Base-by-base conservation (phyloP, 2,888 invertebrate genomes). In the Sceliomorpha sp. region DNA sequence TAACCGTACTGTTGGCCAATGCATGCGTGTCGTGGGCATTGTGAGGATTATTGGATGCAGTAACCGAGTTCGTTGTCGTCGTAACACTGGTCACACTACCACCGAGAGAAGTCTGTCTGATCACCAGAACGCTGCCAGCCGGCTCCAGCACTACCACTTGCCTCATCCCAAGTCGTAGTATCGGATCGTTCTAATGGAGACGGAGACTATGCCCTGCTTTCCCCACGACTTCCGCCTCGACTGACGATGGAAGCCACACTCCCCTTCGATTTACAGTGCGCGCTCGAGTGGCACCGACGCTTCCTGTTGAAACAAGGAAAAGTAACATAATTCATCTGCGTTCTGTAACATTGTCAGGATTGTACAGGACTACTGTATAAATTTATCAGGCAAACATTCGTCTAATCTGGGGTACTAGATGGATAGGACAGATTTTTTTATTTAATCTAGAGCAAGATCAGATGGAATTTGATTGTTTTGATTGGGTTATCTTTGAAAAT, bases 61-160 rank as follows among this genome's bases (percentile, higher is more conserved):
- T 64, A 63, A 72, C 60, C 13, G 79, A 75, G 70, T 75, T 74
- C 60, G 75, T 79, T 68, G 76, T 80, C 42, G 76, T 72, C 50
- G 81, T 78, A 56, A 80, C 71, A 59, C 78, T 77, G 51, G 79
- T 76, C 48, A 80, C 80, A 32, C 76, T 74, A 34, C 68, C 72
- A 45, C 78, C 72, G 20, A 84, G 76, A 51, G 87, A 85, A 70
- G 86, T 84, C 78, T 87, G 87, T 72, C 87, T 79, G 77, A 87
- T 87, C 69, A 87, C 86, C 74, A 87, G 80, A 76, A 87, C 83
- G 74, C 86, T 87, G 82, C 87, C 86, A 70, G 87, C 85, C 74
- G 87, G 87, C 86, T 87, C 87, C 51, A 66, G 53, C 13, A 66
- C 58, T 20, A 66, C 56, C 34, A 66, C 64, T 24, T 66, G 64